Percentiles rank a stretch among this genome's conserved stretches.
Evolutionary conservation across 2,113 vertebrate species (phyloP).

Genomic region (Xenopus laevis): DNA sequence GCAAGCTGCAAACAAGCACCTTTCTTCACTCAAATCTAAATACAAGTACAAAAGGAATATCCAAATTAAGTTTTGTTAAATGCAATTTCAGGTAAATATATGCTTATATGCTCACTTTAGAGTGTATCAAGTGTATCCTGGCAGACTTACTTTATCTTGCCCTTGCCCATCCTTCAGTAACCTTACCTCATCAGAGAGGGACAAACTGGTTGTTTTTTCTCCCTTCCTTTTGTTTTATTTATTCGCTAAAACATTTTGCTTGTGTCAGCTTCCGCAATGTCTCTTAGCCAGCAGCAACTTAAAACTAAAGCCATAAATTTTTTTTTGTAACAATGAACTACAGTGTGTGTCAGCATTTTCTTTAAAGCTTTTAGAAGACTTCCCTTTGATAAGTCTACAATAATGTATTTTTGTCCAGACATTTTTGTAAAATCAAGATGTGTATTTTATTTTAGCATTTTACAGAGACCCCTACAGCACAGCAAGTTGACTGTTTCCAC

Average conservation of each 20-base stretch:
- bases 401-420: not conserved
- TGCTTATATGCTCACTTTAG: too few species aligned
- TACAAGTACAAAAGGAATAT: too few species aligned
- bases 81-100: too few species aligned
- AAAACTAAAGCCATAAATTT: constrained; percentile 34
- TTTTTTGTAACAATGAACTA: constrained; percentile 26
- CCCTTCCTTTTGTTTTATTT: constrained; percentile 33
- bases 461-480: too few species aligned
- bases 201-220: constrained; percentile 9
- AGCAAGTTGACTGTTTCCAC: too few species aligned
- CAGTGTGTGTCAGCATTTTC: constrained; percentile 29
- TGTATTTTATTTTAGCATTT: too few species aligned
- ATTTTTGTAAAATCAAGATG: not conserved
- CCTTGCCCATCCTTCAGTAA: not conserved
- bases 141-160: not conserved
- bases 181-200: constrained; percentile 20
- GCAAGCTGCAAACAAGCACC: too few species aligned
- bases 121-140: not conserved
- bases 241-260: constrained; percentile 27
- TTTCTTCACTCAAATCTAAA: too few species aligned
- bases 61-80: too few species aligned
- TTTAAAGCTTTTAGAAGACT: constrained; percentile 4
- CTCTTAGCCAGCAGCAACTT: constrained; percentile 18
- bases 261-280: constrained; percentile 27
- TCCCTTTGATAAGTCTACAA: too few species aligned